These are phyloP conservation scores for Leptinotarsa haldemani DNA, from an alignment of 2,888 invertebrate genomes.

Conservation along the genomic window DNA sequence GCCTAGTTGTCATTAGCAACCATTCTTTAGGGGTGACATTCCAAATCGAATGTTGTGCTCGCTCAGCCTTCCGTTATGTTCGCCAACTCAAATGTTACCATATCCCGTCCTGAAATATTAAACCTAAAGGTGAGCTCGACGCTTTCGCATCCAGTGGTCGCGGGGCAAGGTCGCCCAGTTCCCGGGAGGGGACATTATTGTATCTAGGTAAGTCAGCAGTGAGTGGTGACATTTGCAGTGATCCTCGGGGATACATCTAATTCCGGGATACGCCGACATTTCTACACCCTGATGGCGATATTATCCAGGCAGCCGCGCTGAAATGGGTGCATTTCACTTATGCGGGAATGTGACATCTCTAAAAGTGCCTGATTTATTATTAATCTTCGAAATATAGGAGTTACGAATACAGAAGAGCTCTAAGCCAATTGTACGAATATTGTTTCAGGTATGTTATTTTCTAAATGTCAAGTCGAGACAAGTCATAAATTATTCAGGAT, in stretches of 20 bases:
- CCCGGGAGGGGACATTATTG: slow-evolving; percentile 64
- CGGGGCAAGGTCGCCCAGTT: slow-evolving; percentile 39
- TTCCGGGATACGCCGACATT: slow-evolving; percentile 64
- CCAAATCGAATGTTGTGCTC: background rate
- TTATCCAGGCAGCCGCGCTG: slow-evolving; percentile 48
- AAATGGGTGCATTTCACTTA: slow-evolving; percentile 39
- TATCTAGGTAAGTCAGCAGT: slow-evolving; percentile 62
- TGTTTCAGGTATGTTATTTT: background rate
- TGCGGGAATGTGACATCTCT: slow-evolving; percentile 44
- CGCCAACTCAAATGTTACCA: background rate
- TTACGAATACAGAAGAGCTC: slow-evolving; percentile 5
- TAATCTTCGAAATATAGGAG: slow-evolving; percentile 1
- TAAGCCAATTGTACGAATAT: background rate
- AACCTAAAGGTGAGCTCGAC: background rate
- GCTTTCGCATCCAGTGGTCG: background rate
- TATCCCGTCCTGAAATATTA: slow-evolving; percentile 17
- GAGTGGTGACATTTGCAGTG: slow-evolving; percentile 65
- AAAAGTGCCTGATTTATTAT: slow-evolving; percentile 25
- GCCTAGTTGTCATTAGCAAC: no score
- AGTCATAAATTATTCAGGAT: background rate
- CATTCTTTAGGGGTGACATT: background rate
- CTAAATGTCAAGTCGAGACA: background rate
- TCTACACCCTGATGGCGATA: slow-evolving; percentile 61
- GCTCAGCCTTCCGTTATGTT: background rate
- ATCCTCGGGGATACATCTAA: slow-evolving; percentile 64